Conservation (phyloP, 2,797 vertebrate genomes). For the Myotis vivesi region DNA sequence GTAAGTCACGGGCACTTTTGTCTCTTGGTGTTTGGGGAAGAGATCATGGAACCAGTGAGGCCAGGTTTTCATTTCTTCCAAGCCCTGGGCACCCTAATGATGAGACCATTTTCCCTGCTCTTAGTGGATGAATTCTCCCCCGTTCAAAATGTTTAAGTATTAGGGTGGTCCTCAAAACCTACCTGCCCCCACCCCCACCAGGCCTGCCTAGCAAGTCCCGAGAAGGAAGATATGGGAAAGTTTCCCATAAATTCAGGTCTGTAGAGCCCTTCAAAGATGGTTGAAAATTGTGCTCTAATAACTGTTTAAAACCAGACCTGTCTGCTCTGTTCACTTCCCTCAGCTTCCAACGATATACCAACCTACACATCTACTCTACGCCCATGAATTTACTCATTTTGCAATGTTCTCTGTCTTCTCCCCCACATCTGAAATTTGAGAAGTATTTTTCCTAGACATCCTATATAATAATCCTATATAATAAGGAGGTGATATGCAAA, state of each 20-base stretch:
- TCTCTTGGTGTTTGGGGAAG: slow-evolving; percentile 33
- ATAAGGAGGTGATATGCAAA: no score
- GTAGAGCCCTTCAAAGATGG: not conserved
- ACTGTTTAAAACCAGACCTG: not conserved
- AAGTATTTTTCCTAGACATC: not conserved
- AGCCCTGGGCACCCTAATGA: not conserved
- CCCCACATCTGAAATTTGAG: not conserved
- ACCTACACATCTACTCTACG: not conserved
- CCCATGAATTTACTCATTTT: not conserved
- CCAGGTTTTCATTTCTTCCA: slow-evolving; percentile 4
- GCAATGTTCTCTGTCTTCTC: not conserved
- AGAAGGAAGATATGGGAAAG: not conserved
- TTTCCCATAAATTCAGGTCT: not conserved
- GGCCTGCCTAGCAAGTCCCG: not conserved
- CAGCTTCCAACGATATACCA: not conserved
- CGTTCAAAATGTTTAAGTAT: not conserved
- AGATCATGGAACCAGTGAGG: not conserved
- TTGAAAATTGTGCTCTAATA: not conserved
- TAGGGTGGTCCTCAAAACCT: not conserved
- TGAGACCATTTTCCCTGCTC: not conserved
- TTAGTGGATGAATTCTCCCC: not conserved
- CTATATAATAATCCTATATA: no score
- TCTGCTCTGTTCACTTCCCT: not conserved
- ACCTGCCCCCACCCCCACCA: not conserved
- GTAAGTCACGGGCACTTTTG: not conserved